These are phyloP conservation scores for Abrostola tripartita DNA, from an alignment of 2,888 invertebrate genomes.

Conservation along the genomic window DNA sequence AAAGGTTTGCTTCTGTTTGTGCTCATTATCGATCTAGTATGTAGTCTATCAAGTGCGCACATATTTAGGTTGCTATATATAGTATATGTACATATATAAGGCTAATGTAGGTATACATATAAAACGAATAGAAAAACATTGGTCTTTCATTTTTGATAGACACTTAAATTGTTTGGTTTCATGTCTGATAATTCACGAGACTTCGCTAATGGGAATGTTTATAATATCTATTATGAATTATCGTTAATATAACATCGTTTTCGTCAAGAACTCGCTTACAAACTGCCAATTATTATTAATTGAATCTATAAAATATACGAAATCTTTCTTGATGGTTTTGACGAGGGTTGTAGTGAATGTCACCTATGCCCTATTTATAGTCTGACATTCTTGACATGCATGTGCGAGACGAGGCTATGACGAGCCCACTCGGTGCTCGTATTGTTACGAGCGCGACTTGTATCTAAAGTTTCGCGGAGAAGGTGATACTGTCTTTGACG, in stretches of 20 bases:
- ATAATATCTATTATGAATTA: neutral
- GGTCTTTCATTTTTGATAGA: too few relatives aligned
- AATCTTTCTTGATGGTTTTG: constrained; percentile 11
- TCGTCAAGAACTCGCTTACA: neutral
- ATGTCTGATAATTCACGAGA: too few relatives aligned
- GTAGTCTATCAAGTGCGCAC: too few relatives aligned
- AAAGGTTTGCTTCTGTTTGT: too few relatives aligned
- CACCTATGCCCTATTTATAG: constrained; percentile 2
- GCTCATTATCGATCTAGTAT: too few relatives aligned
- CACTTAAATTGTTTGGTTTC: too few relatives aligned
- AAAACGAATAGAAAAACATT: too few relatives aligned
- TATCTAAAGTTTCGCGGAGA: constrained; percentile 23
- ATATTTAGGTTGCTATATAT: too few relatives aligned
- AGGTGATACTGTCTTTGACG: constrained; percentile 27
- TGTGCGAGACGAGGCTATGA: constrained; percentile 6
- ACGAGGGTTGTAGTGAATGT: constrained; percentile 14
- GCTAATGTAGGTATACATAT: too few relatives aligned
- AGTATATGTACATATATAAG: too few relatives aligned
- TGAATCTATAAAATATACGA: neutral
- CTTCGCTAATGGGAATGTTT: neutral
- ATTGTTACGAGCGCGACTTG: constrained; percentile 31
- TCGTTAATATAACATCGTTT: constrained; percentile 1
- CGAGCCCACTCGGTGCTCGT: constrained; percentile 8
- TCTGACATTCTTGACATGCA: constrained; percentile 18
- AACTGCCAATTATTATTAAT: constrained; percentile 25